phyloP scores from a whole-genome alignment of 2,113 vertebrate genomes.

The Brevimyrus niger region DNA sequence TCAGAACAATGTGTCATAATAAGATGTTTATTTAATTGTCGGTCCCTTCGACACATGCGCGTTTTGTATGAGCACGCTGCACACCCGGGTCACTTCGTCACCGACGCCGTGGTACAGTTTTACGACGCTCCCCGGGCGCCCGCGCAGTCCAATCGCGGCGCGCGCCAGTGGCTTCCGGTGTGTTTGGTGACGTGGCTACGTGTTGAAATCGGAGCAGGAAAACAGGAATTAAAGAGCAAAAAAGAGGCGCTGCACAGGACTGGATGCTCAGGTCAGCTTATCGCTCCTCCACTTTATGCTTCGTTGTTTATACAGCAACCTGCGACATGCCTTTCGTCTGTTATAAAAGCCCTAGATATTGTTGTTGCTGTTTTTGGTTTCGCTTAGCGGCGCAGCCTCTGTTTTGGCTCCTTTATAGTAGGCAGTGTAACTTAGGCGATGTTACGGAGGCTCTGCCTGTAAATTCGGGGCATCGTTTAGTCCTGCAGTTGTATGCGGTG shows the following conservation, averaged over 20 bases:
- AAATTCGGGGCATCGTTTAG: neutral
- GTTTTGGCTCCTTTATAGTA: neutral
- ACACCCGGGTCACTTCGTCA: neutral
- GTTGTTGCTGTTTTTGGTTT: neutral
- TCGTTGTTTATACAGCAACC: neutral
- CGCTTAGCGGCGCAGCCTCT: neutral
- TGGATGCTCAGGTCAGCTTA: neutral
- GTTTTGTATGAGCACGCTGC: neutral
- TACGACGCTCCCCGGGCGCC: neutral
- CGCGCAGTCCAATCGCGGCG: neutral
- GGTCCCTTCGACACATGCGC: neutral
- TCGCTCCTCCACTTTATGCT: neutral
- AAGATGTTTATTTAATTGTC: neutral
- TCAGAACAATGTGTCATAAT: neutral
- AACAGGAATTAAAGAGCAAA: neutral
- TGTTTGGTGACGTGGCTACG: constrained; percentile 12
- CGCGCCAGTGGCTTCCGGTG: neutral
- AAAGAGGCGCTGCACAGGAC: neutral
- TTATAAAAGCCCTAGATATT: neutral
- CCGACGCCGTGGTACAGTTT: neutral
- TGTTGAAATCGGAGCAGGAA: constrained; percentile 3
- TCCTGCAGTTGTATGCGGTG: neutral
- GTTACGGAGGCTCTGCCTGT: neutral
- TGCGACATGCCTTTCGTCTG: neutral
- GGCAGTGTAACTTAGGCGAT: neutral